Conservation (phyloP, 1,140 invertebrate species). For the Atta cephalotes region DNA sequence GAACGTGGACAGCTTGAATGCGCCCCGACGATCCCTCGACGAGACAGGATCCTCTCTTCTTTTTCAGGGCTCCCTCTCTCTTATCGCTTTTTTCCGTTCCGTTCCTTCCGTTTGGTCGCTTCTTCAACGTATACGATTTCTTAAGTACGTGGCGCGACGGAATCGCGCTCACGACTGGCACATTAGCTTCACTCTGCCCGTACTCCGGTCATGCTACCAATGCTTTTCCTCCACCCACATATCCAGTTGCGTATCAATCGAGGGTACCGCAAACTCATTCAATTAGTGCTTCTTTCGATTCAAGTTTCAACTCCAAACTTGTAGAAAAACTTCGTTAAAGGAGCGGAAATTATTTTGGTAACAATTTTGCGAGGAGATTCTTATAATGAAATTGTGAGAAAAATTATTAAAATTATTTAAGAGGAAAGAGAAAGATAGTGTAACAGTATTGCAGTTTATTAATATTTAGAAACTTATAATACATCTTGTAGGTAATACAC, state of each 20-base stretch:
- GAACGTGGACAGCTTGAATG: constrained; percentile 41
- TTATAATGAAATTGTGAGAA: background rate
- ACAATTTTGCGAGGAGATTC: background rate
- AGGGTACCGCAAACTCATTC: constrained; percentile 50
- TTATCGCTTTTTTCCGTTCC: constrained; percentile 8
- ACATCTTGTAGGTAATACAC: background rate
- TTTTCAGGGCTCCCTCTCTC: background rate
- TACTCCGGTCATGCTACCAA: constrained; percentile 73
- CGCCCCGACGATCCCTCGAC: background rate
- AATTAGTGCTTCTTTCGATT: background rate
- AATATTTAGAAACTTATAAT: background rate
- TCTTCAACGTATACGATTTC: constrained; percentile 15
- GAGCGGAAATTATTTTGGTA: background rate
- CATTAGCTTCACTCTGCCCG: constrained; percentile 71
- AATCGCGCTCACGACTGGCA: constrained; percentile 82
- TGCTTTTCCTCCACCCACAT: constrained; percentile 78
- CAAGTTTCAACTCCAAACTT: background rate
- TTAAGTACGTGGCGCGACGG: constrained; percentile 77
- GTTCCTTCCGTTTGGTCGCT: constrained; percentile 20
- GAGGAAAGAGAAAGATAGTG: background rate
- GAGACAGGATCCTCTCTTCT: background rate
- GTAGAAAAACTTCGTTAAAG: background rate
- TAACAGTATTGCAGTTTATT: background rate
- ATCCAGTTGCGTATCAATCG: constrained; percentile 71
- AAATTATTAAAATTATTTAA: background rate